Evolutionary conservation across 2,113 vertebrate genomes (phyloP).

Genomic region (Laticauda colubrina): DNA sequence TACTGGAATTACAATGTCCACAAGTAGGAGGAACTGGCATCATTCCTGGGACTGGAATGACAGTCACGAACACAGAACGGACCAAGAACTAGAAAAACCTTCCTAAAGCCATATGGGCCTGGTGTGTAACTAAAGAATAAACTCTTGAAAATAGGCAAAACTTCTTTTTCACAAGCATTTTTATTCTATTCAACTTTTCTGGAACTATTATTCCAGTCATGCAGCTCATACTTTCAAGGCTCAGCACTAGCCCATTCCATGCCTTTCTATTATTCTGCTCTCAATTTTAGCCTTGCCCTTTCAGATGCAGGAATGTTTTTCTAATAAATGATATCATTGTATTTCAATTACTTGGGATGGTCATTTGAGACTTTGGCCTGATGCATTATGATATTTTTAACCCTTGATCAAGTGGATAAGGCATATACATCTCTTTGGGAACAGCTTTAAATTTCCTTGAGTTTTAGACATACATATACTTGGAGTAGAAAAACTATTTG

Average conservation of each 20-base stretch:
- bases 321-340: not conserved
- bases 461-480: not conserved
- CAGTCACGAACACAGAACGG: not conserved
- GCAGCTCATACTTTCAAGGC: not conserved
- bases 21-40: not conserved
- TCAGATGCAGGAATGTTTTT: not conserved
- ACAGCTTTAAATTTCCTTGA: not conserved
- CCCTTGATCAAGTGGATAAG: not conserved
- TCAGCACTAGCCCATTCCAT: not conserved
- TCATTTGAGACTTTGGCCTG: not conserved
- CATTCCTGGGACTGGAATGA: not conserved
- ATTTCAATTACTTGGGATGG: not conserved
- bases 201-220: not conserved
- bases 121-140: not conserved
- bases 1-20: not conserved
- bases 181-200: not conserved
- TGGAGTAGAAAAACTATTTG: not conserved
- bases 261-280: not conserved
- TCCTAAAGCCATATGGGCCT: not conserved
- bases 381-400: not conserved
- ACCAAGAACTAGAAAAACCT: not conserved
- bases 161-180: not conserved
- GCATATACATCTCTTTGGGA: not conserved
- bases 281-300: not conserved
- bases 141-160: not conserved